A percentile compares a stretch with the other conserved stretches of the same genome.
phyloP scores from a whole-genome alignment of 2,797 vertebrate species.

The Serranus cabrilla region DNA sequence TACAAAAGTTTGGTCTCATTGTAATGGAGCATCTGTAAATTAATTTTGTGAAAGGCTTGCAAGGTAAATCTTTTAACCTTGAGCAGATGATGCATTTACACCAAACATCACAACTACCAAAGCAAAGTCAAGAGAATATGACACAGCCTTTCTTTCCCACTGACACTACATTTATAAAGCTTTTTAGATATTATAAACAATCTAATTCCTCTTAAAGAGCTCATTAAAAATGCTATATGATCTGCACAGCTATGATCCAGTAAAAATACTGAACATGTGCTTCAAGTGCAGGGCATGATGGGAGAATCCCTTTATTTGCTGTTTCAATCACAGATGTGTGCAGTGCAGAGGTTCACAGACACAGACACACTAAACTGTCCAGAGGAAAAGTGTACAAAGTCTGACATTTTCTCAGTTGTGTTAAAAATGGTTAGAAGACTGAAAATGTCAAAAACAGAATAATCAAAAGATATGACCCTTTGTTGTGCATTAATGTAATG shows the following conservation, averaged over 20 bases:
- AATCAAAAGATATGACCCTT: neutral
- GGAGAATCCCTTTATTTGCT: slow-evolving; percentile 18
- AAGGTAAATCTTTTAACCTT: too few relatives aligned
- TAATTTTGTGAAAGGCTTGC: too few relatives aligned
- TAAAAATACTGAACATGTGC: neutral
- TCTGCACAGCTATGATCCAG: neutral
- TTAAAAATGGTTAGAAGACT: neutral
- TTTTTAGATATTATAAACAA: neutral
- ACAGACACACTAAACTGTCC: neutral
- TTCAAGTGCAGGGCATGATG: neutral
- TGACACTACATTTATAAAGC: neutral
- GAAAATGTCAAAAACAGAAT: slow-evolving; percentile 44
- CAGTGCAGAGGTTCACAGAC: slow-evolving; percentile 31
- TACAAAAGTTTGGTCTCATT: too few relatives aligned
- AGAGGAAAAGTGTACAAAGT: neutral
- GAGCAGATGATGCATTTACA: too few relatives aligned
- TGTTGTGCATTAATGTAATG: neutral
- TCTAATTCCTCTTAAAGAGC: neutral
- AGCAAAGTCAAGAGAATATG: too few relatives aligned
- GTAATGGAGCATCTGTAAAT: too few relatives aligned
- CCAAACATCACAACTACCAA: too few relatives aligned
- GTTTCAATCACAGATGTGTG: slow-evolving; percentile 17
- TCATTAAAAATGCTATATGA: neutral
- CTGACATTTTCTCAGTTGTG: slow-evolving; percentile 24
- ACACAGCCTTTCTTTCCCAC: too few relatives aligned